A percentile compares a stretch with the other conserved stretches of the same genome.
Evolutionary conservation across 2,797 vertebrate genomes (phyloP).

Genomic region (Coranthus polyacanthus): DNA sequence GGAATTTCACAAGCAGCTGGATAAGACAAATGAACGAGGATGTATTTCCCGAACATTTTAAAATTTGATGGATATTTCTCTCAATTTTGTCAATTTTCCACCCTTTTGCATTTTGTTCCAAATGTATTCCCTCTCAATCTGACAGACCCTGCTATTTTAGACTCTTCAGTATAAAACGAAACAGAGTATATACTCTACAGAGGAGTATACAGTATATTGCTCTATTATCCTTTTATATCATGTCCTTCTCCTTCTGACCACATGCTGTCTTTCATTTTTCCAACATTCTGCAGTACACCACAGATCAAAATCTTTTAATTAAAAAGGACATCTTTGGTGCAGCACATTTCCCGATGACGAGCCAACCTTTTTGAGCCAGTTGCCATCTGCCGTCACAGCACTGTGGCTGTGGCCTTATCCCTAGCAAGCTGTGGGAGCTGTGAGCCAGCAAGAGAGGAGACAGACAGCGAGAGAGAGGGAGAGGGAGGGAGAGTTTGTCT

Average conservation of each 20-base stretch:
- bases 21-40: constrained; percentile 5
- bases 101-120: too few relatives aligned
- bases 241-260: constrained; percentile 69
- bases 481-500: constrained; percentile 21
- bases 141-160: constrained; percentile 8
- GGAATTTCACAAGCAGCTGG: constrained; percentile 26
- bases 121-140: too few relatives aligned
- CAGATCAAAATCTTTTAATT: constrained; percentile 86
- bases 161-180: constrained; percentile 22
- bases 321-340: constrained; percentile 85
- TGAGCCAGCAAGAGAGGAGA: constrained; percentile 60
- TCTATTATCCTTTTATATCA: constrained; percentile 69
- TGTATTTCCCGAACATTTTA: constrained; percentile 11
- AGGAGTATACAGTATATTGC: constrained; percentile 42
- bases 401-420: constrained; percentile 78
- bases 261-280: constrained; percentile 62
- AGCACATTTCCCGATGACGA: constrained; percentile 81
- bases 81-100: too few relatives aligned
- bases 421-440: constrained; percentile 79
- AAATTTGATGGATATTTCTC: too few relatives aligned
- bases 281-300: constrained; percentile 75
- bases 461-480: constrained; percentile 26
- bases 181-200: constrained; percentile 10
- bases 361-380: constrained; percentile 83
- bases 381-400: constrained; percentile 83